Evolutionary conservation across 2,888 invertebrate genomes (phyloP).

Genomic region (Augiades crinisus): DNA sequence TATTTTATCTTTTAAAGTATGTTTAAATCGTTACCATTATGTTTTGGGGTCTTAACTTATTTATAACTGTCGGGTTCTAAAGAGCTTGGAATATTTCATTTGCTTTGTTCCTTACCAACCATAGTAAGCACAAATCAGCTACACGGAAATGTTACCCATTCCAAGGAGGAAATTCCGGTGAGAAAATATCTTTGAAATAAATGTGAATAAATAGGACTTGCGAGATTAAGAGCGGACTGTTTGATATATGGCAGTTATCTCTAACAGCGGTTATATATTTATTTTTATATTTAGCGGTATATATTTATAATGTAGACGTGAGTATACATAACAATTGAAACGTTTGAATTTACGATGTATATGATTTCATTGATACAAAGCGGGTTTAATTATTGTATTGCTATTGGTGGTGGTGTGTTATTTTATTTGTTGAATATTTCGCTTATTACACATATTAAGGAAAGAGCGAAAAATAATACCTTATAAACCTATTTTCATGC

Average conservation of each 20-base stretch:
- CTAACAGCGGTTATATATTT: too few species aligned
- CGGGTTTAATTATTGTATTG: too few species aligned
- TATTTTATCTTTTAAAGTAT: neutral
- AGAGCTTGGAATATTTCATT: constrained; percentile 44
- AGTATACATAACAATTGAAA: too few species aligned
- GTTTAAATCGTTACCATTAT: constrained; percentile 26
- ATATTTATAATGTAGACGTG: too few species aligned
- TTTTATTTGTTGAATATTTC: too few species aligned
- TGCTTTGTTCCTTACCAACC: constrained; percentile 60
- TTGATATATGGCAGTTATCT: constrained; percentile 21
- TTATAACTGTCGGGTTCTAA: constrained; percentile 10
- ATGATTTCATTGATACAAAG: too few species aligned
- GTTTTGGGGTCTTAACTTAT: constrained; percentile 3
- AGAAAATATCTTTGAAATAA: constrained; percentile 8
- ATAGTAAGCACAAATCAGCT: constrained; percentile 70
- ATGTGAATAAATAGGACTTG: constrained; percentile 23
- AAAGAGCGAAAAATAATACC: too few species aligned
- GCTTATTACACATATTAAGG: too few species aligned
- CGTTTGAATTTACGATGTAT: too few species aligned
- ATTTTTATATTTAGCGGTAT: too few species aligned
- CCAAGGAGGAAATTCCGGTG: constrained; percentile 66
- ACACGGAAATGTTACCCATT: constrained; percentile 65
- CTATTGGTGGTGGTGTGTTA: too few species aligned
- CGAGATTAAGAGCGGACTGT: constrained; percentile 21
- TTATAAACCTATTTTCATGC: too few species aligned